Evolutionary conservation across 2,113 vertebrate genomes (phyloP).

Genomic region (Xenotilapia longispinis): DNA sequence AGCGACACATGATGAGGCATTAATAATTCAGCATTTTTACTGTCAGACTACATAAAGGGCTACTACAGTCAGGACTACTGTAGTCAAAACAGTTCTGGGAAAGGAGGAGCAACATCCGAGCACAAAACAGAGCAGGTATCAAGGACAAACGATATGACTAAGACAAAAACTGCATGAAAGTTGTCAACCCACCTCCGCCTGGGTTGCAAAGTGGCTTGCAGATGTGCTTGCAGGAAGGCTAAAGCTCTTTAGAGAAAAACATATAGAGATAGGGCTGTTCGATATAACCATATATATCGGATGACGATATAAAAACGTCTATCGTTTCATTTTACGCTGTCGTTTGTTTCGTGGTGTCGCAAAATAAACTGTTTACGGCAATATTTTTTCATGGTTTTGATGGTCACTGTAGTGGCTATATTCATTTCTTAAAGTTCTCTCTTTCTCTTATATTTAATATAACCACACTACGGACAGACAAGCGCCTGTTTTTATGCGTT

Average conservation of each 20-base stretch:
- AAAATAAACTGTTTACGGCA: rapidly evolving
- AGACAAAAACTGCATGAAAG: not conserved
- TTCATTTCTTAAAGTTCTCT: rapidly evolving
- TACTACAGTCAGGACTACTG: not conserved
- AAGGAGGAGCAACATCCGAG: rapidly evolving
- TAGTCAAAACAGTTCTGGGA: not conserved
- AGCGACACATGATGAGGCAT: not conserved
- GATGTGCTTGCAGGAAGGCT: not conserved
- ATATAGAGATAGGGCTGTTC: not conserved
- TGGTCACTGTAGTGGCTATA: not conserved
- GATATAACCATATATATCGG: rapidly evolving
- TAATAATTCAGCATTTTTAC: not conserved
- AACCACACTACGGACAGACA: rapidly evolving
- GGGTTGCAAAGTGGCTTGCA: not conserved
- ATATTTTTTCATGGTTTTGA: rapidly evolving
- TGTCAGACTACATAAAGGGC: not conserved
- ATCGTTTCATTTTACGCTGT: not conserved
- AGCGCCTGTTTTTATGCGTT: rapidly evolving
- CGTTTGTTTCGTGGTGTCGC: not conserved
- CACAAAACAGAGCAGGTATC: not conserved
- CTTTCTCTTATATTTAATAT: not conserved
- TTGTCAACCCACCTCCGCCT: not conserved
- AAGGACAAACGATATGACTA: not conserved
- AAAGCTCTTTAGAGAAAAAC: not conserved
- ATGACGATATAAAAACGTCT: not conserved